Evolutionary conservation across 1,140 invertebrate genomes (phyloP).

Genomic region (Cylas formicarius): DNA sequence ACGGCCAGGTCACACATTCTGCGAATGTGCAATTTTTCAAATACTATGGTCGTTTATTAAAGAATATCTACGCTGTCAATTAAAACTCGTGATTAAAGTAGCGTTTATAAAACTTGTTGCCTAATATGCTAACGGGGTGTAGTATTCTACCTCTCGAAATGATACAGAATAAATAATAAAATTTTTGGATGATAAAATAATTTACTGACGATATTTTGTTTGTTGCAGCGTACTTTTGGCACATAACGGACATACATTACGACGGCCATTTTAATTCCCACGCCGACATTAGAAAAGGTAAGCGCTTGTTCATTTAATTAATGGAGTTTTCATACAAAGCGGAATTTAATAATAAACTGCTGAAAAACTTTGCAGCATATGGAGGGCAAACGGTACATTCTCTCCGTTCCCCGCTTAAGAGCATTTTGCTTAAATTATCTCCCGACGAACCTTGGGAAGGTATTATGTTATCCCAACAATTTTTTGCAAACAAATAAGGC

Average conservation of each 20-base stretch:
- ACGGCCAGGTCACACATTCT: too few species aligned
- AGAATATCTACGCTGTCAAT: too few species aligned
- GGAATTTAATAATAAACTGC: slow-evolving; percentile 1
- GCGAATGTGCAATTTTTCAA: too few species aligned
- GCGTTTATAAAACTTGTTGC: too few species aligned
- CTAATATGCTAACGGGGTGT: too few species aligned
- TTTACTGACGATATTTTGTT: slow-evolving; percentile 22
- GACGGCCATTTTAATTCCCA: slow-evolving; percentile 68
- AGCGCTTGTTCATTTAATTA: slow-evolving; percentile 40
- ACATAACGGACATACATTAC: slow-evolving; percentile 85
- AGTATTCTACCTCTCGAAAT: background rate
- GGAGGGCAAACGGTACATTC: background rate
- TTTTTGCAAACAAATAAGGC: too few species aligned
- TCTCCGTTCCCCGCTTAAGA: too few species aligned
- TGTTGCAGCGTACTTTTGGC: slow-evolving; percentile 85
- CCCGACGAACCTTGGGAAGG: too few species aligned
- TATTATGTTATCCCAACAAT: too few species aligned
- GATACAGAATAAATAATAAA: background rate
- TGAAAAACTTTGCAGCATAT: background rate
- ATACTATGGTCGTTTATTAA: too few species aligned
- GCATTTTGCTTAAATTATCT: too few species aligned
- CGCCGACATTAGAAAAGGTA: slow-evolving; percentile 64
- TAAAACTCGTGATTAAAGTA: too few species aligned
- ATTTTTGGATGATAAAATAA: background rate
- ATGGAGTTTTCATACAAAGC: background rate